phyloP scores from a whole-genome alignment of 2,113 vertebrate genomes.

The Rhizomys pruinosus region DNA sequence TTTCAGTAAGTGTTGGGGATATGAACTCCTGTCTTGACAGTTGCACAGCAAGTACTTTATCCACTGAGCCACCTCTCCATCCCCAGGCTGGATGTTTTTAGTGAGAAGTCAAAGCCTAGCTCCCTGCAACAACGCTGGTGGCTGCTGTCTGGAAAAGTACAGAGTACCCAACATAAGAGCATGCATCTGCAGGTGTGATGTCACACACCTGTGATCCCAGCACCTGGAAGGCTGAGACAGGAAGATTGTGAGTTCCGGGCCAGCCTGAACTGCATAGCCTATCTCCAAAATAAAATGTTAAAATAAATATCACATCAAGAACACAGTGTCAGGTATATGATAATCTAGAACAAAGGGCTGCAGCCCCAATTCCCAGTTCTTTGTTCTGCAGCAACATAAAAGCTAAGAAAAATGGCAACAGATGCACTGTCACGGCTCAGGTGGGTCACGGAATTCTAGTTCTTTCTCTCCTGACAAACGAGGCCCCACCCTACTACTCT shows the following conservation, averaged over 20 bases:
- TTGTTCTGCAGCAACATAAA: neutral
- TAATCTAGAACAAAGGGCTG: neutral
- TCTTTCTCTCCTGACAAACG: conserved; percentile 14
- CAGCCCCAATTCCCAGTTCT: neutral
- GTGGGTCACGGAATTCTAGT: neutral
- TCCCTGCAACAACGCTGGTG: neutral
- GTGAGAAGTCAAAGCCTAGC: neutral
- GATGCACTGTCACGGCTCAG: neutral
- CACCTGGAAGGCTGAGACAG: neutral
- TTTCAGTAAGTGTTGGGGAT: neutral
- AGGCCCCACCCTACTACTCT: neutral
- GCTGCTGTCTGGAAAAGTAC: neutral
- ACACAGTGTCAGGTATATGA: neutral
- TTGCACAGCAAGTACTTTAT: neutral
- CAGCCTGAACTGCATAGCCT: neutral
- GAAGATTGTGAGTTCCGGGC: neutral
- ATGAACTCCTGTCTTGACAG: neutral
- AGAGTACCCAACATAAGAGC: neutral
- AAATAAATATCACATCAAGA: neutral
- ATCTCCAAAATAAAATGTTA: neutral
- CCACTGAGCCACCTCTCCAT: neutral
- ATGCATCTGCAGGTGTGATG: too few relatives aligned
- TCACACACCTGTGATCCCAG: neutral
- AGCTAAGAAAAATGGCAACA: neutral
- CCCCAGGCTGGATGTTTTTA: neutral